phyloP scores from a whole-genome alignment of 2,888 invertebrate genomes.

The Biston betularia region DNA sequence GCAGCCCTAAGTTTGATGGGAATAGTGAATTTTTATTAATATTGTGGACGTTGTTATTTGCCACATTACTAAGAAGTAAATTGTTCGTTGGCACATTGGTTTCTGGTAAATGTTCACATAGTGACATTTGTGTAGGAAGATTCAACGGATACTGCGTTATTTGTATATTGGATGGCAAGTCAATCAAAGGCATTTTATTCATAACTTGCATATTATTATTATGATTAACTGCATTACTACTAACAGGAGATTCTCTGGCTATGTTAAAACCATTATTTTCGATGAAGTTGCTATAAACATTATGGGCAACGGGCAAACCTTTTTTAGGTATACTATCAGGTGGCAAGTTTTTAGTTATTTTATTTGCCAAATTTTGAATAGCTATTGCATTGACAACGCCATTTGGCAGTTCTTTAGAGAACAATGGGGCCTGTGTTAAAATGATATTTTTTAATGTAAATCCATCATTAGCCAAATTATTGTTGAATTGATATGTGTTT shows the following conservation, averaged over 20 bases:
- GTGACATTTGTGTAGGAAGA: background rate
- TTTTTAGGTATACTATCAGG: conserved; percentile 20
- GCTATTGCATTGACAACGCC: conserved; percentile 4
- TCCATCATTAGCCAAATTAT: conserved; percentile 12
- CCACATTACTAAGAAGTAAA: conserved; percentile 5
- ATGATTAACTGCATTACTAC: background rate
- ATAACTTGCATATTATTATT: background rate
- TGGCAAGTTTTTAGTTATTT: conserved; percentile 27
- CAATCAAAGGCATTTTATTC: background rate
- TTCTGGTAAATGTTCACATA: conserved; percentile 6
- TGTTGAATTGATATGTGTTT: background rate
- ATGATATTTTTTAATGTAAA: conserved; percentile 27
- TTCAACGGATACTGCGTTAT: background rate
- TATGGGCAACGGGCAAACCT: conserved; percentile 17
- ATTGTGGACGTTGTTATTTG: conserved; percentile 1
- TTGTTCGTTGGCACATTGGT: conserved; percentile 1
- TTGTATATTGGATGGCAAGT: background rate
- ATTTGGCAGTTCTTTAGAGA: conserved; percentile 6
- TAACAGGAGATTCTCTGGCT: conserved; percentile 1
- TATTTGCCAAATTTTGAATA: conserved; percentile 17
- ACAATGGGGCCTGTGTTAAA: conserved; percentile 17
- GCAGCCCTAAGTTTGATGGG: conserved; percentile 1
- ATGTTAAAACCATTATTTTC: conserved; percentile 15
- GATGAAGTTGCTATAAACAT: background rate
- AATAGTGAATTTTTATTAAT: background rate